phyloP scores from a whole-genome alignment of 2,888 invertebrate genomes.

The Himalopsyche japonica region DNA sequence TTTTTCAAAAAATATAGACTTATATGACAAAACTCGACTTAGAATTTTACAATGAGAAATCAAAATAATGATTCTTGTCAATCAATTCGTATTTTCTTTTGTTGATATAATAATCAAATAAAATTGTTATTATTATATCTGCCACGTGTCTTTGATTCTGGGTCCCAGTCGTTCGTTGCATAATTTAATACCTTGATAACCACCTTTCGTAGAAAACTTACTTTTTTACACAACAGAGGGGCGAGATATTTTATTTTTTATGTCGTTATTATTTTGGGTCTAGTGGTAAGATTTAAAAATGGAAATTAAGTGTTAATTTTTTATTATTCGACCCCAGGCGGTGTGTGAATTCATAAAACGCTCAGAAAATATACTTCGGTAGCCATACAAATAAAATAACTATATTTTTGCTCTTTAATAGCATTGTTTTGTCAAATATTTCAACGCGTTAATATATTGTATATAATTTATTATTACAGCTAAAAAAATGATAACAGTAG shows the following conservation, averaged over 20 bases:
- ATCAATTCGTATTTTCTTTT: too few relatives aligned
- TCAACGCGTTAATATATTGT: too few relatives aligned
- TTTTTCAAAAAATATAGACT: too few relatives aligned
- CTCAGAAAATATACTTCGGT: slow-evolving; percentile 22
- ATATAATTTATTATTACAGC: too few relatives aligned
- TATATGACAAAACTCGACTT: too few relatives aligned
- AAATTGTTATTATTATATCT: not conserved
- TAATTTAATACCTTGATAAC: not conserved
- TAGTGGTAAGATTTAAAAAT: slow-evolving; percentile 16
- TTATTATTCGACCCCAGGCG: slow-evolving; percentile 20
- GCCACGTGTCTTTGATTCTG: not conserved
- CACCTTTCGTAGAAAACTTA: not conserved
- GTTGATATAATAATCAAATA: too few relatives aligned
- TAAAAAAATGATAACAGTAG: too few relatives aligned
- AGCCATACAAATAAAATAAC: slow-evolving; percentile 14
- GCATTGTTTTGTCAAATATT: too few relatives aligned
- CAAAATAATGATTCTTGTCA: not conserved
- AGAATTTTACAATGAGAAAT: too few relatives aligned
- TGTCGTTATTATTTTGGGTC: not conserved
- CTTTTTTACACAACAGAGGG: not conserved
- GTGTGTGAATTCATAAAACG: slow-evolving; percentile 32
- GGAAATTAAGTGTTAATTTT: slow-evolving; percentile 40
- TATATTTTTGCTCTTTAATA: too few relatives aligned
- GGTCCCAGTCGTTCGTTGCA: not conserved
- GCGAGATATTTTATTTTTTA: not conserved